phyloP scores from a whole-genome alignment of 2,888 invertebrate genomes.

The Eucriotettix oculatus region DNA sequence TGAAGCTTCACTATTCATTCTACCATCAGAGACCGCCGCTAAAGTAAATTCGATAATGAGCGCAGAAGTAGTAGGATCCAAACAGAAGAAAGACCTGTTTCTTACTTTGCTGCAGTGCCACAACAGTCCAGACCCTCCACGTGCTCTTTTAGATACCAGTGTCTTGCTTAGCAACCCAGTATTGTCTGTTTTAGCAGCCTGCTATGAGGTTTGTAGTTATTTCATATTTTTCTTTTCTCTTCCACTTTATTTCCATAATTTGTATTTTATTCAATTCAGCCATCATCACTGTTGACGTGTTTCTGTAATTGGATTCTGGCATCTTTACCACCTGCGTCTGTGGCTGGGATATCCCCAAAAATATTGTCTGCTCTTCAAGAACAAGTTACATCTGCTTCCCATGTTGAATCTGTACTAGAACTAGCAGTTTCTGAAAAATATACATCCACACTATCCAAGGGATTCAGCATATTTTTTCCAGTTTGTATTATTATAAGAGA shows the following conservation, averaged over 20 bases:
- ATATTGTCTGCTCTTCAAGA: slow-evolving; percentile 2
- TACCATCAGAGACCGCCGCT: neutral
- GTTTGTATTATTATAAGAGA: slow-evolving; percentile 22
- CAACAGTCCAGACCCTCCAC: slow-evolving; percentile 40
- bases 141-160: slow-evolving; percentile 41
- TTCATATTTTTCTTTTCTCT: neutral
- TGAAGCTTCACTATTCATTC: neutral
- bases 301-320: slow-evolving; percentile 40
- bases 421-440: slow-evolving; percentile 37
- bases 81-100: slow-evolving; percentile 5
- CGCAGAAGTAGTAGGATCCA: neutral
- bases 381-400: slow-evolving; percentile 6
- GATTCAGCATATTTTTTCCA: slow-evolving; percentile 53
- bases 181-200: slow-evolving; percentile 47
- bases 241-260: neutral
- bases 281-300: slow-evolving; percentile 40
- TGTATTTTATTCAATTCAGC: slow-evolving; percentile 24
- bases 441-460: slow-evolving; percentile 41
- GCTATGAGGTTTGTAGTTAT: slow-evolving; percentile 39
- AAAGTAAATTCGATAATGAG: neutral
- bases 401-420: slow-evolving; percentile 27
- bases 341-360: neutral
- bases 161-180: slow-evolving; percentile 39
- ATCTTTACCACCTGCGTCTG: slow-evolving; percentile 1
- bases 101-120: slow-evolving; percentile 27